Evolutionary conservation across 1,140 invertebrate genomes (phyloP), one percentile per base, ranked within the genome.

Genomic region (Rhopalosiphum maidis): DNA sequence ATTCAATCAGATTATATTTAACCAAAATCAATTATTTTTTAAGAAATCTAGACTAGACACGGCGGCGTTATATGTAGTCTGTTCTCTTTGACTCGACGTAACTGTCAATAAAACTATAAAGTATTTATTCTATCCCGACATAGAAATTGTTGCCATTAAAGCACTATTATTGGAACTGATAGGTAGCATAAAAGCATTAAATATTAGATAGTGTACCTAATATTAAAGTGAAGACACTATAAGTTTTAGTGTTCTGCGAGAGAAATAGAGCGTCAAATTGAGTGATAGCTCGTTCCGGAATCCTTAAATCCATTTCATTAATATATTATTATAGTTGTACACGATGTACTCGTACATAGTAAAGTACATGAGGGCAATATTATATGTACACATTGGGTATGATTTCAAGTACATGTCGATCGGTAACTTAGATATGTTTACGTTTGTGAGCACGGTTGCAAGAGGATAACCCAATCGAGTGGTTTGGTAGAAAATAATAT

Each of bases 381-480:
- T 77, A n/a, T n/a, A 30, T 77, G 30, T 77, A 77, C n/a, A 77
- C n/a, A n/a, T 51, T 77, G 60, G n/a, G 15, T 77, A 77, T 77
- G 15, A 18, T 77, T 77, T 77, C 60, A n/a, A 77, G n/a, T n/a
- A 15, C n/a, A n/a, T 35, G 15, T 77, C 60, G 15, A 77, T 77
- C 15, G 60, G 60, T n/a, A 77, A 77, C 60, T 77, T 77, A n/a
- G n/a, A 77, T 77, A 77, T 77, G 60, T 77, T 77, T 77, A 77
- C 60, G n/a, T 77, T 77, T 77, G 30, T n/a, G 15, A n/a, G n/a
- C 60, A 77, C n/a, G n/a, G 60, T 77, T 22, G 30, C 15, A 5
- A n/a, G 30, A 77, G 4, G 15, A 77, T n/a, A 77, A 77, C 60
- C n/a, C 60, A 77, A 77, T 77, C n/a, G 30, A 77, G 60, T n/a